Evolutionary conservation across 2,797 vertebrate species (phyloP), one percentile per base, ranked within the genome.

Genomic region (Chromis chromis): DNA sequence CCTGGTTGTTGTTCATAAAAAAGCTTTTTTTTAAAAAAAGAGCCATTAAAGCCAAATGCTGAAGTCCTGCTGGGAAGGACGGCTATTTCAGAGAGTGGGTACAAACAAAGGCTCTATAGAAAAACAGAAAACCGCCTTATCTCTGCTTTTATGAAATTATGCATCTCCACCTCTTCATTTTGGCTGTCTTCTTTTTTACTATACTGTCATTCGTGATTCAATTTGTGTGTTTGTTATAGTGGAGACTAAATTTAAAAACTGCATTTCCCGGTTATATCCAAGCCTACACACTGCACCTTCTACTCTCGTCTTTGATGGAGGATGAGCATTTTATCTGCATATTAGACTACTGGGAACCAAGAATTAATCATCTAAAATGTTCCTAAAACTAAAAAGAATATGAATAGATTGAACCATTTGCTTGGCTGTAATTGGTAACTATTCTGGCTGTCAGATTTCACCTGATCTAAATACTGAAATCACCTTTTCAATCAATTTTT

Each of bases 251-350:
- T 39, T 70, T 40, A 57, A 40, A 48, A 67, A 27, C 17, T 52
- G 58, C 0, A 59, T 59, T 49, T 12, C 53, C 3, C 2, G 9
- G 16, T 54, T 21, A 59, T 44, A 24, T 44, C 1, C 22, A 49
- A 62, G 17, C 44, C 65, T 42, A 62, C 65, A 73, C 31, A 57
- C 12, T 54, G 40, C 40, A 74, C 28, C 1, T 67, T 81, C 27
- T 21, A 58, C 44, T 69, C 31, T 50, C 40, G 19, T 71, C 55
- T 65, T 25, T 59, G 49, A 65, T 65, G 49, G 39, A 16, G 63
- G 33, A 64, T 50, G 13, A 53, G 11, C 5, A 65, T 54, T 42
- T 53, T 9, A 54, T 54, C 12, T 54, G 9, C 33, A 40, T 54
- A 21, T 19, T 40, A 7, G n/a, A 48, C 46, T 14, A 42, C 40